Percentiles rank a stretch among this genome's conserved stretches.
Evolutionary conservation across 1,140 invertebrate species (phyloP).

Genomic region (Varroa destructor): DNA sequence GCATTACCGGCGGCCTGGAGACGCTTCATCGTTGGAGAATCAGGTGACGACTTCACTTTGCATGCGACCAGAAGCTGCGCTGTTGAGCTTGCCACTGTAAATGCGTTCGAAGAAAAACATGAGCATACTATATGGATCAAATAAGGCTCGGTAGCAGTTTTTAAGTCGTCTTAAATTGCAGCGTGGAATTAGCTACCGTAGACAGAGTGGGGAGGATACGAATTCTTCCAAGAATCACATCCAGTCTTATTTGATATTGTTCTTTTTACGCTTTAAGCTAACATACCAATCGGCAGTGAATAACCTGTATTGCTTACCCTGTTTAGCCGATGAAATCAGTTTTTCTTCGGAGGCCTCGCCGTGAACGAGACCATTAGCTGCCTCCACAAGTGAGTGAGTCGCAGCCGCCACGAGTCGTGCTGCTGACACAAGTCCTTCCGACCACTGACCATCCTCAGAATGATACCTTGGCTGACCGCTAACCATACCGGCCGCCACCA

Average conservation of each 20-base stretch:
- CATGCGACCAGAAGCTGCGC: slow-evolving; percentile 93
- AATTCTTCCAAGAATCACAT: too few species aligned
- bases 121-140: too few species aligned
- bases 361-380: slow-evolving; percentile 89
- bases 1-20: slow-evolving; percentile 84
- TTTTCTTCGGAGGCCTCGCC: slow-evolving; percentile 87
- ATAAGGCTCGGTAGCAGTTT: too few species aligned
- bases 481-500: slow-evolving; percentile 66
- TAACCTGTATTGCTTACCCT: slow-evolving; percentile 35
- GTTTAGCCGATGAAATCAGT: slow-evolving; percentile 87
- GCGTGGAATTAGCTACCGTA: too few species aligned
- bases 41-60: slow-evolving; percentile 92
- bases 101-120: slow-evolving; percentile 38
- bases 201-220: too few species aligned
- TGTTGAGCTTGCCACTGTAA: slow-evolving; percentile 74
- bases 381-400: slow-evolving; percentile 90
- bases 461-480: slow-evolving; percentile 60
- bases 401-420: slow-evolving; percentile 88
- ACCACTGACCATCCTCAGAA: slow-evolving; percentile 96
- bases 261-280: too few species aligned
- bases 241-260: too few species aligned
- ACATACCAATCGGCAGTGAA: not conserved
- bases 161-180: too few species aligned
- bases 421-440: slow-evolving; percentile 89
- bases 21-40: slow-evolving; percentile 79